Conservation (phyloP, 2,797 vertebrate species). For the Coregonus ussuriensis region DNA sequence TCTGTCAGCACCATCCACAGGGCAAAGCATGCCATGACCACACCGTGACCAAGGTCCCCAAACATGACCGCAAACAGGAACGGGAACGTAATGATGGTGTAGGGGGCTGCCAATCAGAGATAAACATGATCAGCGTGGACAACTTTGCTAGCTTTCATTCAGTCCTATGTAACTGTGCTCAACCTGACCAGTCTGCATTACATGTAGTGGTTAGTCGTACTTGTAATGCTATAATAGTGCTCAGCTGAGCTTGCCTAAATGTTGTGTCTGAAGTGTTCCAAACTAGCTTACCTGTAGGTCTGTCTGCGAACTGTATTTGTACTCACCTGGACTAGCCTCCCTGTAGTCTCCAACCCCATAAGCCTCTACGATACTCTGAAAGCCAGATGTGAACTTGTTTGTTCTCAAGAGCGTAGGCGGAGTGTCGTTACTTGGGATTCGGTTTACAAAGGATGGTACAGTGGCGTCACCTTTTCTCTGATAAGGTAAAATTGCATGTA, state of each 20-base stretch:
- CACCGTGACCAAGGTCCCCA: constrained; percentile 93
- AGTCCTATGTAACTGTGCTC: not conserved
- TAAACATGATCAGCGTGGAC: not conserved
- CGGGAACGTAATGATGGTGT: constrained; percentile 94
- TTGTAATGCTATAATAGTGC: not conserved
- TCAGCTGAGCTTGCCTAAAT: not conserved
- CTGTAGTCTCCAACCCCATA: constrained; percentile 94
- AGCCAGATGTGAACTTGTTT: constrained; percentile 95
- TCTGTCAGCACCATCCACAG: constrained; percentile 89
- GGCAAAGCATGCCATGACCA: constrained; percentile 87
- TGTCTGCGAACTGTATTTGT: not conserved
- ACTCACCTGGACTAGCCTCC: constrained; percentile 94
- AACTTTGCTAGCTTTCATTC: not conserved
- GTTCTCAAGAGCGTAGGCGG: constrained; percentile 91
- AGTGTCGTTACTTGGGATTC: constrained; percentile 89
- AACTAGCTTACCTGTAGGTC: not conserved
- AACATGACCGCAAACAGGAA: constrained; percentile 98
- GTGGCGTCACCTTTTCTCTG: constrained; percentile 92
- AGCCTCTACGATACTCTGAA: constrained; percentile 96
- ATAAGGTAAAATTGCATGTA: not conserved
- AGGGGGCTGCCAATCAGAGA: constrained; percentile 79
- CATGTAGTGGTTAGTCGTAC: not conserved
- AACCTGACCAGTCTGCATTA: not conserved
- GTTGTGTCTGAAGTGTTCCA: not conserved
- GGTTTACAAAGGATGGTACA: constrained; percentile 92